These are phyloP conservation scores for Acleris laterana DNA, from an alignment of 2,888 invertebrate genomes.

Conservation along the genomic window DNA sequence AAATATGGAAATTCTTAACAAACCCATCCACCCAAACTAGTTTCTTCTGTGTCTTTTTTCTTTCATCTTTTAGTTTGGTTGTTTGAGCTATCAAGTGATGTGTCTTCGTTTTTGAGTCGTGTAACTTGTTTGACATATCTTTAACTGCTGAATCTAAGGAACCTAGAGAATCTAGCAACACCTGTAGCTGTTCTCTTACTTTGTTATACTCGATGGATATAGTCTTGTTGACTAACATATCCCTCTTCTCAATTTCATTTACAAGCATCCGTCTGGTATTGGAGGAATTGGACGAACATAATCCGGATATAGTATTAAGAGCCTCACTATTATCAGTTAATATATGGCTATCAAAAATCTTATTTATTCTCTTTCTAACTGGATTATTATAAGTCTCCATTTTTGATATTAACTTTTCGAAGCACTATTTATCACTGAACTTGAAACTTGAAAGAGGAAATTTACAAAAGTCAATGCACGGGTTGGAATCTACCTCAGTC, in stretches of 20 bases:
- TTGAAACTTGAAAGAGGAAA: too few relatives aligned
- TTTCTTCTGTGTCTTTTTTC: constrained; percentile 82
- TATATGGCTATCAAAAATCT: constrained; percentile 92
- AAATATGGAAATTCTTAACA: constrained; percentile 82
- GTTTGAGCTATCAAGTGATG: constrained; percentile 96
- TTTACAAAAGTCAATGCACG: too few relatives aligned
- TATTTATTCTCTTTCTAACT: constrained; percentile 87
- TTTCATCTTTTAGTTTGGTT: constrained; percentile 92
- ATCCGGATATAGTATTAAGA: constrained; percentile 93
- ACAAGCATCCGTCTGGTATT: constrained; percentile 92
- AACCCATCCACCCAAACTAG: constrained; percentile 70
- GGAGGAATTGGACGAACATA: constrained; percentile 94
- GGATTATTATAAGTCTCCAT: constrained; percentile 73
- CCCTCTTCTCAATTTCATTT: constrained; percentile 96
- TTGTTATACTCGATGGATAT: constrained; percentile 90
- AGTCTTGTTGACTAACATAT: constrained; percentile 93
- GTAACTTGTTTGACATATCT: constrained; percentile 94
- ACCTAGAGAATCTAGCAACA: constrained; percentile 90
- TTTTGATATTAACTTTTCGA: background rate
- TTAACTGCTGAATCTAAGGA: constrained; percentile 93
- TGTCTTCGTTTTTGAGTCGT: constrained; percentile 92
- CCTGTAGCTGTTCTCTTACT: constrained; percentile 90
- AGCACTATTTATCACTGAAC: too few relatives aligned
- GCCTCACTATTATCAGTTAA: constrained; percentile 95
- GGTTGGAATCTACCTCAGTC: too few relatives aligned